These are phyloP conservation scores for Verasper variegatus DNA, from an alignment of 2,113 vertebrate genomes.

Conservation along the genomic window DNA sequence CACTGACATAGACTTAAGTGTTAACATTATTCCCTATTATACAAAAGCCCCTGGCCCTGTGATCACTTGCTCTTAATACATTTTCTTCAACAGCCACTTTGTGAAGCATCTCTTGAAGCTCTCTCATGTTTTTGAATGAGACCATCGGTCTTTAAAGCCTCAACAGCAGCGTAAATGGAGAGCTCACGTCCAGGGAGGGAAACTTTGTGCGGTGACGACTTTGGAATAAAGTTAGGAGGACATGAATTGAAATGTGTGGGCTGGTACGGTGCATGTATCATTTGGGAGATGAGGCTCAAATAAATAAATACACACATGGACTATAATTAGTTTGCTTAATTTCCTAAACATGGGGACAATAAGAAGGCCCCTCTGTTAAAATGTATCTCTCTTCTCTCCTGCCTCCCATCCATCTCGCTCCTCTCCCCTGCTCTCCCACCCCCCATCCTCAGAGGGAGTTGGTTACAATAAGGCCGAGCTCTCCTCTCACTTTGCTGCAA, in stretches of 20 bases:
- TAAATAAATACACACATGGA: conserved; percentile 19
- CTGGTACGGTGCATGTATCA: not conserved
- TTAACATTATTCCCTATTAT: conserved; percentile 8
- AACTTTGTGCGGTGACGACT: conserved; percentile 37
- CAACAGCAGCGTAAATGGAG: conserved; percentile 30
- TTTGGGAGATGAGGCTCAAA: conserved; percentile 43
- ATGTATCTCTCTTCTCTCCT: conserved; percentile 48
- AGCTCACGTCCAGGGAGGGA: not conserved
- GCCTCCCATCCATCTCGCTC: conserved; percentile 31
- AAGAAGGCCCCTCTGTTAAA: conserved; percentile 47
- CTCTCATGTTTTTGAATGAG: conserved; percentile 31
- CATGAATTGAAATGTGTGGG: not conserved
- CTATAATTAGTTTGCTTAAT: conserved; percentile 56
- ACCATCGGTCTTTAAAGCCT: conserved; percentile 36
- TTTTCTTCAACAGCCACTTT: conserved; percentile 20
- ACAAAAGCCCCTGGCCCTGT: conserved; percentile 2
- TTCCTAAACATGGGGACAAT: conserved; percentile 60
- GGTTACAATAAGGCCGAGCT: not conserved
- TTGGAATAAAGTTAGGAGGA: conserved; percentile 33
- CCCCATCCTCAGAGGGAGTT: conserved; percentile 29
- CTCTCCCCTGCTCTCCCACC: conserved; percentile 1
- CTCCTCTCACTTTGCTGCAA: conserved; percentile 49
- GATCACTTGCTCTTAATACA: conserved; percentile 22
- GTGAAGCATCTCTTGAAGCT: conserved; percentile 24
- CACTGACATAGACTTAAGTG: no score